phyloP scores from a whole-genome alignment of 2,797 vertebrate genomes.

The Parauchenoglanis punctatus region DNA sequence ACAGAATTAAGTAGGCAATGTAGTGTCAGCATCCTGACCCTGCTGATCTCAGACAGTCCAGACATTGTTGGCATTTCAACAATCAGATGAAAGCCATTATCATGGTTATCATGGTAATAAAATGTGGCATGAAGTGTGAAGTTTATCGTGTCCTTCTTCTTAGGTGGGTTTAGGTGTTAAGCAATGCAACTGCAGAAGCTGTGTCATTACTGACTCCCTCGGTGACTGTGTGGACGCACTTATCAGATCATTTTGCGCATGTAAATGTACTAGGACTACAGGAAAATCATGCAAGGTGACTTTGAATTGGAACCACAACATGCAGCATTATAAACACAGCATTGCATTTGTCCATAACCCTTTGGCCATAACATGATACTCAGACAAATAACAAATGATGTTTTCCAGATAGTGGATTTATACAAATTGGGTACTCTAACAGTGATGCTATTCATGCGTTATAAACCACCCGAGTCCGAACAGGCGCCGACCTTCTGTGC shows the following conservation, averaged over 20 bases:
- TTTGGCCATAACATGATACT: background rate
- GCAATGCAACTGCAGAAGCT: background rate
- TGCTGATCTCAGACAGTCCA: background rate
- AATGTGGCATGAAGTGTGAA: background rate
- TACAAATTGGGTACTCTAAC: slow-evolving; percentile 2
- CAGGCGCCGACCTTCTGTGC: background rate
- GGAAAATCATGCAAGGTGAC: background rate
- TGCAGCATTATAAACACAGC: background rate
- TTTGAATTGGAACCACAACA: background rate
- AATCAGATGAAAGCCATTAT: background rate
- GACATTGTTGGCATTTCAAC: background rate
- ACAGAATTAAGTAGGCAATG: background rate
- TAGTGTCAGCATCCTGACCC: background rate
- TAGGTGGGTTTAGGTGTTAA: background rate
- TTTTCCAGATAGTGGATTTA: background rate
- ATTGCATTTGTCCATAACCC: background rate
- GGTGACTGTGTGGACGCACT: background rate
- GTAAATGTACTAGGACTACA: background rate
- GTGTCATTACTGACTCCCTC: background rate
- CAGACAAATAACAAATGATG: background rate
- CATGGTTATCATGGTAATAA: background rate
- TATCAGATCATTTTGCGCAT: slow-evolving; percentile 6
- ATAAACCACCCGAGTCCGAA: background rate
- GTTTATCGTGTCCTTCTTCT: background rate
- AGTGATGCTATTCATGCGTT: background rate